Evolutionary conservation across 2,888 invertebrate species (phyloP).

Genomic region (Drosophila merina): DNA sequence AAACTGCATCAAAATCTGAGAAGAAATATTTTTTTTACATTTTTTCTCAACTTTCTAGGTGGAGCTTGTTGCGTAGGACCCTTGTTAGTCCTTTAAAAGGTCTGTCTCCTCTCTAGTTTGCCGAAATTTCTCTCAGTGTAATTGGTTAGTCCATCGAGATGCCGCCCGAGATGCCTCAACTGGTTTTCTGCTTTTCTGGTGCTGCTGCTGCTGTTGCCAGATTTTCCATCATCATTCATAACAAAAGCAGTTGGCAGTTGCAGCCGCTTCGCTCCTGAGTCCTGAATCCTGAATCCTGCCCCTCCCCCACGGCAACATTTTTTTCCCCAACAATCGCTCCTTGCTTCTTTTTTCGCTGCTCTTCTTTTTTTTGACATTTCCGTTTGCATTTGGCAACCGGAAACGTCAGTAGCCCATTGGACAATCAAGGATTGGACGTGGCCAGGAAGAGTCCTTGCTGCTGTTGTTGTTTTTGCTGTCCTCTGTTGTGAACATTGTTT

Average conservation of each 20-base stretch:
- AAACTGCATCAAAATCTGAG: too few species aligned
- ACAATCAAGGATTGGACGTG: constrained; percentile 67
- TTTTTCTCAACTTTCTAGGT: background rate
- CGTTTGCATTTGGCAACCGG: constrained; percentile 78
- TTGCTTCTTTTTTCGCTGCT: constrained; percentile 17
- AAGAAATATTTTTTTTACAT: background rate
- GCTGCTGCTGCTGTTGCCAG: constrained; percentile 72
- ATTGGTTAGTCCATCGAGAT: constrained; percentile 33
- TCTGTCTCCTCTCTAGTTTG: too few species aligned
- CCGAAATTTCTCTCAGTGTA: constrained; percentile 12
- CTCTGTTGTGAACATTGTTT: constrained; percentile 68
- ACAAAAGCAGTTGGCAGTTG: constrained; percentile 79
- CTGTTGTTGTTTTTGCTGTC: constrained; percentile 39
- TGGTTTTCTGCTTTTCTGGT: constrained; percentile 47
- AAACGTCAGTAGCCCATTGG: constrained; percentile 72
- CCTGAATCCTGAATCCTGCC: background rate
- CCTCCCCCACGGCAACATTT: constrained; percentile 4
- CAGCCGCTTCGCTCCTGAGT: constrained; percentile 41
- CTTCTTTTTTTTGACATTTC: constrained; percentile 68
- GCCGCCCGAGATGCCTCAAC: constrained; percentile 50
- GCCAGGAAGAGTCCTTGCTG: constrained; percentile 41
- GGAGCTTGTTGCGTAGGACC: too few species aligned
- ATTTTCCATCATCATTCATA: constrained; percentile 79
- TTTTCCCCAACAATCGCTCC: constrained; percentile 39
- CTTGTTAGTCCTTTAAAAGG: too few species aligned